Base-by-base conservation (phyloP, 2,113 vertebrate species). In the Ivindomyrus marchei region DNA sequence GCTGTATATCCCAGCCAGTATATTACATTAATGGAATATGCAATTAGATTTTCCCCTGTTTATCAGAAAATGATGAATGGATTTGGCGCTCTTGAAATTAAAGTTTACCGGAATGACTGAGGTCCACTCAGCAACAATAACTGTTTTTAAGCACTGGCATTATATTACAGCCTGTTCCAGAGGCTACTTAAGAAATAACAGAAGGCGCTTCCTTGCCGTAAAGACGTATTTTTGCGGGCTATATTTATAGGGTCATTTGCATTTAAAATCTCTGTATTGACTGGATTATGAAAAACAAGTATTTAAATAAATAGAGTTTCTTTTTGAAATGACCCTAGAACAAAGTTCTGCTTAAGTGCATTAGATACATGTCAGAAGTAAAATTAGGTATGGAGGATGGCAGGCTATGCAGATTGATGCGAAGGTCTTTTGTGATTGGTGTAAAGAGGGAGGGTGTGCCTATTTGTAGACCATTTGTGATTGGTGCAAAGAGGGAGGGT, bases 11-110 rank as follows among this genome's bases (percentile, higher is more conserved):
- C 88, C 36, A 87, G 89, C 58, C 85, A 88, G 85, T 90, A 53
- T 88, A 87, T 90, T 90, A 90, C 85, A 74, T 77, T 91, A 94
- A 94, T 93, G 93, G 93, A 93, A 92, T 92, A 92, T 91, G 86
- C 91, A 93, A 92, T 92, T 90, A 91, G 91, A 92, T 91, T 85
- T 70, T 66, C 84, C 47, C 91, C 90, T 83, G 53, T 92, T 94
- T 90, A 89, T 92, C 90, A 85, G 62, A 90, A 90, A 91, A 91
- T 92, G 92, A 93, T 93, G 88, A 90, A 93, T 92, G 91, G 91
- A 88, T 85, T 74, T 80, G 86, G 49, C 89, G 89, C 92, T 91
- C 58, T 92, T 90, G 80, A 88, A 90, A 91, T 85, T 66, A 88
- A 90, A 91, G 90, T 89, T 80, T 85, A 89, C 56, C 24, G 74